phyloP scores from a whole-genome alignment of 2,113 vertebrate genomes.

The Oryzias javanicus region DNA sequence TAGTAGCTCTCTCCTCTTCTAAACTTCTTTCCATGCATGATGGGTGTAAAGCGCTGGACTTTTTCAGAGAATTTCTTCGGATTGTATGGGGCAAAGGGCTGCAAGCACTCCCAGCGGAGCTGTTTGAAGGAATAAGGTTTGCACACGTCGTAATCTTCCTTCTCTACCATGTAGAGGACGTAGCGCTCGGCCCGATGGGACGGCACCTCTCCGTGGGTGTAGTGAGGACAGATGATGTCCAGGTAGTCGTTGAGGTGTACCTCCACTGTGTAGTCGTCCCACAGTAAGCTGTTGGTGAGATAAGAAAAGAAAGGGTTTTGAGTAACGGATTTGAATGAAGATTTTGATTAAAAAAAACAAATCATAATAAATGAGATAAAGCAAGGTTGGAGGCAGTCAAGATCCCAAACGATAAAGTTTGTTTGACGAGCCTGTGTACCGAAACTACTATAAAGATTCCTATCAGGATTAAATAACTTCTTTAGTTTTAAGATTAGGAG shows the following conservation, averaged over 20 bases:
- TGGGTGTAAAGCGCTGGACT: constrained; percentile 93
- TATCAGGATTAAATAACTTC: constrained; percentile 57
- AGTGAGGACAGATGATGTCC: constrained; percentile 95
- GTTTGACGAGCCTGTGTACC: constrained; percentile 13
- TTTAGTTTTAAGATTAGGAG: constrained; percentile 25
- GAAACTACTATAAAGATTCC: constrained; percentile 44
- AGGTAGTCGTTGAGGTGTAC: constrained; percentile 90
- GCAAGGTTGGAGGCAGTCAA: not conserved
- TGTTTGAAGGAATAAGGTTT: constrained; percentile 87
- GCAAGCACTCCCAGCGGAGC: constrained; percentile 91
- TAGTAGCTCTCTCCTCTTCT: constrained; percentile 91
- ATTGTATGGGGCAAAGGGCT: constrained; percentile 83
- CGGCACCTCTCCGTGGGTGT: constrained; percentile 76
- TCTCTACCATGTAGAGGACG: constrained; percentile 90
- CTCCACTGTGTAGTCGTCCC: constrained; percentile 81
- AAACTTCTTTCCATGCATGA: constrained; percentile 92
- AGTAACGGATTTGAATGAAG: constrained; percentile 2
- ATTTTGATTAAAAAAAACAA: not conserved
- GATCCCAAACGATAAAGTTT: constrained; percentile 5
- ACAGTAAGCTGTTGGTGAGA: constrained; percentile 76
- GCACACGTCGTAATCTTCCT: constrained; percentile 83
- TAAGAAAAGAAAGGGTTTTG: constrained; percentile 8
- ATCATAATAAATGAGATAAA: not conserved
- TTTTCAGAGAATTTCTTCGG: constrained; percentile 93
- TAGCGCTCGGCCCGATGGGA: constrained; percentile 83